Evolutionary conservation across 1,140 invertebrate species (phyloP).

Genomic region (Ceratina japonica): DNA sequence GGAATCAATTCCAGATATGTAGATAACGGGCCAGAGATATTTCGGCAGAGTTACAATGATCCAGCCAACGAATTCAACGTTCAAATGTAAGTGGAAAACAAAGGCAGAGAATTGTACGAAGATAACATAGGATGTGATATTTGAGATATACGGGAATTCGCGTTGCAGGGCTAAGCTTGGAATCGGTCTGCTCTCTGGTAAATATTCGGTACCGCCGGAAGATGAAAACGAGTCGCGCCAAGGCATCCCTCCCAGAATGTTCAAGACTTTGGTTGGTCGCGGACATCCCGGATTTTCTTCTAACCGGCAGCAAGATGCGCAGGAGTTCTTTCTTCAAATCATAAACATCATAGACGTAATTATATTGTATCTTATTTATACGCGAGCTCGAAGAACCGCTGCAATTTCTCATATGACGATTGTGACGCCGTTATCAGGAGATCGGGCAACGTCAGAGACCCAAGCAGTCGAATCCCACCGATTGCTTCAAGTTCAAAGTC

Average conservation of each 20-base stretch:
- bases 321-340: slow-evolving; percentile 97
- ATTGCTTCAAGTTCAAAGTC: slow-evolving; percentile 92
- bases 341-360: slow-evolving; percentile 90
- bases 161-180: slow-evolving; percentile 90
- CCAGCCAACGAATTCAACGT: slow-evolving; percentile 94
- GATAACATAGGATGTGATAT: neutral
- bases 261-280: slow-evolving; percentile 93
- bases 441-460: slow-evolving; percentile 85
- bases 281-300: slow-evolving; percentile 97
- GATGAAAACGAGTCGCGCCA: slow-evolving; percentile 82
- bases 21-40: slow-evolving; percentile 84
- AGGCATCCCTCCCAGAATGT: slow-evolving; percentile 95
- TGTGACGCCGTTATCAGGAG: slow-evolving; percentile 42
- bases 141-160: slow-evolving; percentile 31
- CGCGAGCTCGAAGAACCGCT: neutral
- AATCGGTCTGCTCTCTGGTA: slow-evolving; percentile 91
- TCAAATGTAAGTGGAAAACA: slow-evolving; percentile 89
- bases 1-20: slow-evolving; percentile 81
- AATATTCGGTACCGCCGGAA: slow-evolving; percentile 87
- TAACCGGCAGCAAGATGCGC: slow-evolving; percentile 98
- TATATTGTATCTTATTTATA: slow-evolving; percentile 19
- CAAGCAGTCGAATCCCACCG: slow-evolving; percentile 85
- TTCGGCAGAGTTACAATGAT: slow-evolving; percentile 83
- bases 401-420: neutral
- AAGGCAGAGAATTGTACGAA: neutral